Base-by-base conservation (phyloP, 1,140 invertebrate genomes). In the Mercenaria mercenaria region DNA sequence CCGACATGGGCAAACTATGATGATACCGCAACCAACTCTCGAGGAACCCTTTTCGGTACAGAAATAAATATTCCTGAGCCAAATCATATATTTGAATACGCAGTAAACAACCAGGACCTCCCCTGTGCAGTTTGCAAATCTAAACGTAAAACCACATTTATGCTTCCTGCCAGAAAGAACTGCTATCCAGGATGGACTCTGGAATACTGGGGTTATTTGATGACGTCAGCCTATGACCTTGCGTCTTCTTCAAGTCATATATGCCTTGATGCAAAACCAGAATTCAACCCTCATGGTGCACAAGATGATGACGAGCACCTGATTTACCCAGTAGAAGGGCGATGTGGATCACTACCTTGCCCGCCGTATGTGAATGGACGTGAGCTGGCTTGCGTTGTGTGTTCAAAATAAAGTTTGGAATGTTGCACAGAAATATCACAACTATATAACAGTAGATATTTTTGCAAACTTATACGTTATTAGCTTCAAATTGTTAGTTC, bases 361-460 rank as follows among this genome's bases (percentile, higher is more conserved):
- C 91, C 91, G 0, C 81, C 80, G 3, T 92, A 92, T 59, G 61
- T 84, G 1, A 29, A 79, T 13, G 84, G 89, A 0, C 39, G 82
- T 13, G 89, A 91, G 67, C 39, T 92, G 0, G 85, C 91, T 0
- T 92, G 92, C 64, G 91, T 85, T 29, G 91, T 93, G 2, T 93
- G 92, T 74, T 72, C 89, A 0, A 92, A 90, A 59, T 90, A 90
- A 32, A 4, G 8, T 34, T 0, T 20, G 13, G 39, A 76, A 74
- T n/a, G n/a, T n/a, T n/a, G n/a, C n/a, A n/a, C n/a, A n/a, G n/a
- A n/a, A n/a, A n/a, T n/a, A n/a, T 50, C 20, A 50, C 10, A 50
- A 50, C n/a, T n/a, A n/a, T n/a, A n/a, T n/a, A n/a, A n/a, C n/a
- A n/a, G n/a, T n/a, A n/a, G n/a, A n/a, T n/a, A n/a, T n/a, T n/a